These are phyloP conservation scores for Aphidoletes aphidimyza DNA, from an alignment of 2,888 invertebrate genomes.

Conservation along the genomic window DNA sequence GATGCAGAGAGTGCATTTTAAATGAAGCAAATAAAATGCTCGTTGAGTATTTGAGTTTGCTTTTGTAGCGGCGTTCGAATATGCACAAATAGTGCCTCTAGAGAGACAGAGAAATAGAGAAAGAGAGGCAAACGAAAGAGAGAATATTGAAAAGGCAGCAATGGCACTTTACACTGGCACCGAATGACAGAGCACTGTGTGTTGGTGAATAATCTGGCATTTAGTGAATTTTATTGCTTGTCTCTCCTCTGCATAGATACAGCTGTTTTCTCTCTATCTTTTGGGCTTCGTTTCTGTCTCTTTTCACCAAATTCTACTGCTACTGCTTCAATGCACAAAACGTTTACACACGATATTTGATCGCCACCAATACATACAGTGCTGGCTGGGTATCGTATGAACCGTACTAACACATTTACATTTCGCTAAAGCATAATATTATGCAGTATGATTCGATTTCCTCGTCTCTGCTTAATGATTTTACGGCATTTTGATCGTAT, in stretches of 20 bases:
- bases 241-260: not conserved
- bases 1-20: not conserved
- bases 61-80: not conserved
- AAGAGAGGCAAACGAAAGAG: not conserved
- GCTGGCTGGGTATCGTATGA: slow-evolving; percentile 20
- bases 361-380: slow-evolving; percentile 21
- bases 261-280: slow-evolving; percentile 32
- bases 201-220: slow-evolving; percentile 49
- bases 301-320: not conserved
- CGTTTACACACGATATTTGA: slow-evolving; percentile 35
- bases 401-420: slow-evolving; percentile 12
- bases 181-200: not conserved
- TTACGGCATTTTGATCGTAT: not conserved
- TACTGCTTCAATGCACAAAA: not conserved
- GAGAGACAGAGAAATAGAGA: not conserved
- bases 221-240: slow-evolving; percentile 28
- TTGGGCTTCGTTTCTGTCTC: not conserved
- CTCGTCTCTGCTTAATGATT: not conserved
- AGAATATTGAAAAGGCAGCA: not conserved
- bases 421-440: slow-evolving; percentile 25
- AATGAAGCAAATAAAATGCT: slow-evolving; percentile 28
- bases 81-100: too few relatives aligned
- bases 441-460: not conserved
- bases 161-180: not conserved
- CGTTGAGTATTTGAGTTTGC: not conserved